Percentiles rank a stretch among this genome's conserved stretches.
Evolutionary conservation across 2,888 invertebrate species (phyloP).

Genomic region (Pyrrhosoma nymphula): DNA sequence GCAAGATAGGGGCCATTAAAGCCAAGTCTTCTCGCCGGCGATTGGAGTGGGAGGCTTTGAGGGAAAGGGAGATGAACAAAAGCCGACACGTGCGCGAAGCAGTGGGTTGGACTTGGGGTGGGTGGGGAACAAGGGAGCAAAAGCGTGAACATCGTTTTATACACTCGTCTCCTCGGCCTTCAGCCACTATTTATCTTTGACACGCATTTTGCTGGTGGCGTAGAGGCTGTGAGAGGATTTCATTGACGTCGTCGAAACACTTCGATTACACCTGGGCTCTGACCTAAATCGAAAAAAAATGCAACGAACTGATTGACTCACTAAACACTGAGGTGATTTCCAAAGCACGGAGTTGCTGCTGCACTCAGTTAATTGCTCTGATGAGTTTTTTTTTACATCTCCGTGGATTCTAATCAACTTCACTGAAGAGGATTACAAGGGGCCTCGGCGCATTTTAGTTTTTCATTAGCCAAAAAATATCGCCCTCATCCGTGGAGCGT

Average conservation of each 20-base stretch:
- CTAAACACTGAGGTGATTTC: not conserved
- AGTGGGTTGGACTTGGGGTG: not conserved
- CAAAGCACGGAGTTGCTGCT: not conserved
- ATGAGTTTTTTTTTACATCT: not conserved
- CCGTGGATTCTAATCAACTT: not conserved
- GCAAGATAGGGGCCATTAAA: not conserved
- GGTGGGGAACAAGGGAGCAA: not conserved
- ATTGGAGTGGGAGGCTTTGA: not conserved
- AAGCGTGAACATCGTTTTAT: not conserved
- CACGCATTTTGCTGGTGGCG: not conserved
- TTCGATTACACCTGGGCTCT: not conserved
- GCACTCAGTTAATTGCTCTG: not conserved
- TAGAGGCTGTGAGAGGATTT: not conserved
- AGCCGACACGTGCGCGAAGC: not conserved
- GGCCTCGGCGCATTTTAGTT: too few relatives aligned
- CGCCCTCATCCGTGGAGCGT: too few relatives aligned
- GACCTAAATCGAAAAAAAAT: not conserved
- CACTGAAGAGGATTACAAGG: not conserved
- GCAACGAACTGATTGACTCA: not conserved
- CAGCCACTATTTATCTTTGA: not conserved
- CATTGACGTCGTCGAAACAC: not conserved
- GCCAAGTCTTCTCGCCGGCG: not conserved
- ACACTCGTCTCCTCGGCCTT: not conserved
- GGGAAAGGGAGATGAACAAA: not conserved
- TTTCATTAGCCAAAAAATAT: too few relatives aligned